These are phyloP conservation scores for Perca fluviatilis DNA, from an alignment of 2,113 vertebrate species.

Conservation along the genomic window DNA sequence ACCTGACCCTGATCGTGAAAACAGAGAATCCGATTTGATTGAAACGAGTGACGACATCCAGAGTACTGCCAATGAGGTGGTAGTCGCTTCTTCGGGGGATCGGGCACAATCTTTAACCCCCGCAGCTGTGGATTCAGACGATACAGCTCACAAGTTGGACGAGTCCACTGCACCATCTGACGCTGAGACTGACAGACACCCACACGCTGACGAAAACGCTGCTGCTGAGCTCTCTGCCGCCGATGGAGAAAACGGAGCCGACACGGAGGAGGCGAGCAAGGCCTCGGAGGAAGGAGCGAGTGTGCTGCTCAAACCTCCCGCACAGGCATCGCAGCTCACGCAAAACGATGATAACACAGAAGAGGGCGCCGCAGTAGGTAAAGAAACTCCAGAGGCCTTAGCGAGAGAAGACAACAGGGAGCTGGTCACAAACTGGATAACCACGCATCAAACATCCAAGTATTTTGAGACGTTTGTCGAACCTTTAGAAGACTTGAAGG, in stretches of 20 bases:
- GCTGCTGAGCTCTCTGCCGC: slow-evolving; percentile 8
- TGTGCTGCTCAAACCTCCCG: slow-evolving; percentile 68
- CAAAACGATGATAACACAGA: slow-evolving; percentile 1
- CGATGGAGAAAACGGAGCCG: slow-evolving; percentile 42
- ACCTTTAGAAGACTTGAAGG: slow-evolving; percentile 78
- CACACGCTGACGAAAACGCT: background rate
- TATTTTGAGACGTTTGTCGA: slow-evolving; percentile 83
- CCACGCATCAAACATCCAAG: slow-evolving; percentile 75
- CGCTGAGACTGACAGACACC: background rate
- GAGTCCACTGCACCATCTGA: background rate
- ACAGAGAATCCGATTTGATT: slow-evolving; percentile 18
- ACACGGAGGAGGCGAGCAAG: slow-evolving; percentile 65
- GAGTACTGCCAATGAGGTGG: background rate
- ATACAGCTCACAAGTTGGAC: background rate
- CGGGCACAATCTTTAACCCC: slow-evolving; percentile 5
- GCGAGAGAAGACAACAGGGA: slow-evolving; percentile 60
- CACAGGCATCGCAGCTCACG: slow-evolving; percentile 16
- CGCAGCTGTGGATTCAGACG: background rate
- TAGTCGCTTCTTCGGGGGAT: background rate
- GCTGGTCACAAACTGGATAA: slow-evolving; percentile 83
- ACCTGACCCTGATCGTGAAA: slow-evolving; percentile 6
- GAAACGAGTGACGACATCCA: background rate
- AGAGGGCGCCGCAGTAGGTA: background rate
- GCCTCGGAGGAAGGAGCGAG: slow-evolving; percentile 71
- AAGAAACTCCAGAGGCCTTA: slow-evolving; percentile 47